Evolutionary conservation across 1,140 invertebrate genomes (phyloP), one percentile per base, ranked within the genome.

Genomic region (Linepithema humile): DNA sequence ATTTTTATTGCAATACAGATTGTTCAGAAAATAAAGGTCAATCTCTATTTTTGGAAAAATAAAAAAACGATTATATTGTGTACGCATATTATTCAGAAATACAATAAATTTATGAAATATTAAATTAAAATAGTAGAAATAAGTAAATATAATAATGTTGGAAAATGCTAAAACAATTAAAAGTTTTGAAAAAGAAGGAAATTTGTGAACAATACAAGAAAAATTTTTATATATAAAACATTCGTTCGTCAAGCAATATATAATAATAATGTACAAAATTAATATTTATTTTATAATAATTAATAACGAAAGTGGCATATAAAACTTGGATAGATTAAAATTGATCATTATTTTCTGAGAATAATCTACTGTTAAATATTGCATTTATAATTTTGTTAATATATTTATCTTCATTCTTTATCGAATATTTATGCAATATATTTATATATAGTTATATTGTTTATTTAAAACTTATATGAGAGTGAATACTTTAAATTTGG

Each of bases 1-100:
- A 53, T 74, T 74, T 74, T 74, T 74, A 59, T 73, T 9, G 23
- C n/a, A 4, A 26, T 32, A 55, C 17, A 73, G 23, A 26, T 74
- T n/a, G 32, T 35, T 59, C 2, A 35, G 35, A 43, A 59, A 74
- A 74, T 74, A 59, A 59, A 35, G 7, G 20, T 15, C 15, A 5
- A n/a, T 32, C 3, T 10, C n/a, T 73, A 26, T 73, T 73, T 73
- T 38, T 55, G 7, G 32, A 0, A 57, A 57, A 73, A 57, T 38
- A 38, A 73, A 5, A 57, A 17, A n/a, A 9, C 6, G 26, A 20
- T 29, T 50, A 20, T 15, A 55, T 72, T 72, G 20, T 55, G 6
- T 10, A 26, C n/a, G 12, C 50, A 5, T 70, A 10, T 23, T 10
- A 59, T 20, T 10, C 20, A 2, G 7, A 48, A n/a, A 20, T 69